Base-by-base conservation (phyloP, 64 coral and sea anemone species). In the Pachyseris speciosa region DNA sequence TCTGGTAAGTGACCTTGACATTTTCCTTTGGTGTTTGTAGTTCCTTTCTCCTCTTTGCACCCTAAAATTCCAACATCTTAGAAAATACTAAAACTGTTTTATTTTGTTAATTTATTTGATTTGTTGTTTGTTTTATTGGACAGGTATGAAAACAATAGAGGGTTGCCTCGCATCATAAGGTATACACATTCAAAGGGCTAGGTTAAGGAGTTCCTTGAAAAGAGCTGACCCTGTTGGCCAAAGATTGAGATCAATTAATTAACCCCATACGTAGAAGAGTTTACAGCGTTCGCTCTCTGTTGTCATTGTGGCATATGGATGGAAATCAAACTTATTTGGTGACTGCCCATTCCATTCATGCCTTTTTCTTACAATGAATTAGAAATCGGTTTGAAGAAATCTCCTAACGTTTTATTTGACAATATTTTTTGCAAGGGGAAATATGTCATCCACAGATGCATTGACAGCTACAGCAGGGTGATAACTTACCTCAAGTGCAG, bases 221-320 rank as follows among this genome's bases (percentile, higher is more conserved):
- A 58, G 83, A 50, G 69, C 69, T 57, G 91, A 92, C 63, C 91
- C 81, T 47, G 29, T 86, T 10, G 83, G 91, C 19, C 69, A 67
- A 20, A 77, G 81, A 13, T 38, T 93, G 51, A 45, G 83, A 51
- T 22, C 80, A 22, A 84, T 92, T 9, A 15, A 75, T 93, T 15
- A 93, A 78, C 29, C 15, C 91, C 10, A 93, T 93, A 33, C 69
- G 19, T 19, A 76, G 83, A 86, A 69, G 71, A 11, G 81, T 93
- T 34, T 93, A 78, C 31, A 86, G 52, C 13, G 83, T 93, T 67
- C 72, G 44, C 72, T 93, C 83, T 12, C 91, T 72, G 4, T 69
- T 93, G 3, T 67, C 91, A 30, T 50, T 92, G 2, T 92, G 80
- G 90, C 80, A 92, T 69, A 92, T 92, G 90, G 90, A 92, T 59